Evolutionary conservation across 1,140 invertebrate genomes (phyloP).

Genomic region (Carposina sasakii): DNA sequence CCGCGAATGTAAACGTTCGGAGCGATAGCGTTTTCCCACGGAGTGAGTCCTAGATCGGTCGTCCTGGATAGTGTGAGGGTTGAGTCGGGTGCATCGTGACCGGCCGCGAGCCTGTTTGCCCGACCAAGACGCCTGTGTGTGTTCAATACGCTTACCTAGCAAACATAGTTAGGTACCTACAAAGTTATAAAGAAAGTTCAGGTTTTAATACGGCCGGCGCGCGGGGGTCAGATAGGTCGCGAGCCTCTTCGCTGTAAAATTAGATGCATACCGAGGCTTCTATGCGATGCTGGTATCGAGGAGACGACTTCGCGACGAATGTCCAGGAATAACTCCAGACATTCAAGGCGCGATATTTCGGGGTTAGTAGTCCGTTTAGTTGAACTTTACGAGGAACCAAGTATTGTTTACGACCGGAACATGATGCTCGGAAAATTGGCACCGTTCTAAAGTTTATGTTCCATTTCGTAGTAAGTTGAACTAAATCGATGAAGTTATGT

Average conservation of each 20-base stretch:
- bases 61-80: slow-evolving; percentile 63
- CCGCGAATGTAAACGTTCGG: no score
- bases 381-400: slow-evolving; percentile 25
- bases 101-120: slow-evolving; percentile 41
- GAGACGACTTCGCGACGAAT: slow-evolving; percentile 47
- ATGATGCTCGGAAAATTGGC: slow-evolving; percentile 21
- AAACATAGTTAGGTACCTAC: slow-evolving; percentile 58
- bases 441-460: no score
- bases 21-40: no score
- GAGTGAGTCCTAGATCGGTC: slow-evolving; percentile 50
- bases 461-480: no score
- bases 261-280: slow-evolving; percentile 69
- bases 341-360: slow-evolving; percentile 55
- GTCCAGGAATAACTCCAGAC: slow-evolving; percentile 60
- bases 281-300: slow-evolving; percentile 37
- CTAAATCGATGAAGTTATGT: no score
- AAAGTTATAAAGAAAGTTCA: slow-evolving; percentile 71
- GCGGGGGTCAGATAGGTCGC: slow-evolving; percentile 66
- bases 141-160: slow-evolving; percentile 61
- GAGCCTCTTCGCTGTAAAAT: slow-evolving; percentile 69
- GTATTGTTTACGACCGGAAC: slow-evolving; percentile 22
- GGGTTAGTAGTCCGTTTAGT: slow-evolving; percentile 60
- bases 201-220: slow-evolving; percentile 62
- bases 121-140: slow-evolving; percentile 46
- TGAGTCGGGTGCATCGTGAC: slow-evolving; percentile 51